Evolutionary conservation across 2,888 invertebrate genomes (phyloP).

Genomic region (Scaptomyza cyrtandrae): DNA sequence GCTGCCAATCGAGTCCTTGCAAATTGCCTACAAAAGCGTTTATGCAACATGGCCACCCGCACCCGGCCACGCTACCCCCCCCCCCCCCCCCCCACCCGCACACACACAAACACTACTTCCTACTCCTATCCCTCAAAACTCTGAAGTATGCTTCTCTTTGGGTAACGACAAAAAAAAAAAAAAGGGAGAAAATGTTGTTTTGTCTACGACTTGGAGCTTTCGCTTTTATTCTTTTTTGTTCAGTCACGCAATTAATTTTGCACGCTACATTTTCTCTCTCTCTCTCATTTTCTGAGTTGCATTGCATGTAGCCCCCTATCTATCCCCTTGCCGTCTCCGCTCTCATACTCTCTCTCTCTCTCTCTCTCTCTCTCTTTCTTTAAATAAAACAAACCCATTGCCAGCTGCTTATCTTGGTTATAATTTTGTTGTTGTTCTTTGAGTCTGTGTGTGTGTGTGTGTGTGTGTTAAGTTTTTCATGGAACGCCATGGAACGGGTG

Average conservation of each 20-base stretch:
- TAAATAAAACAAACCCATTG: slow-evolving; percentile 51
- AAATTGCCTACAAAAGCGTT: slow-evolving; percentile 57
- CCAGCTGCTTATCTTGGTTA: slow-evolving; percentile 73
- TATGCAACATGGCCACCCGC: neutral
- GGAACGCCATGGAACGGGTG: too few species aligned
- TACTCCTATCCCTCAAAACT: neutral
- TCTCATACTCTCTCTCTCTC: neutral
- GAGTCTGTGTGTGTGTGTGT: slow-evolving; percentile 1
- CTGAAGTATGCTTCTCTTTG: neutral
- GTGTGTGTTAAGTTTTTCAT: neutral
- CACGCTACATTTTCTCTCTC: slow-evolving; percentile 61
- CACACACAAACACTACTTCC: neutral
- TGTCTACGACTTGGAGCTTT: slow-evolving; percentile 42
- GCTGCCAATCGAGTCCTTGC: slow-evolving; percentile 32
- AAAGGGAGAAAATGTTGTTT: slow-evolving; percentile 22
- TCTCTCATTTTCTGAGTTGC: slow-evolving; percentile 24
- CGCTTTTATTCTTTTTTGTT: slow-evolving; percentile 50
- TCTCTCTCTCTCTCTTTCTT: neutral
- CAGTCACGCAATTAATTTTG: slow-evolving; percentile 78
- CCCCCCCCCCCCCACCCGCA: too few species aligned
- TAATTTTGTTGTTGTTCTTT: slow-evolving; percentile 66
- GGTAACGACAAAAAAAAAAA: too few species aligned
- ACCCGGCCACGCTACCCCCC: too few species aligned
- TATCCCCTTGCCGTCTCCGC: neutral
- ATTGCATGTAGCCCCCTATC: slow-evolving; percentile 18